Evolutionary conservation across 1,140 invertebrate genomes (phyloP), one percentile per base, ranked within the genome.

Genomic region (Philotrypesis tridentata): DNA sequence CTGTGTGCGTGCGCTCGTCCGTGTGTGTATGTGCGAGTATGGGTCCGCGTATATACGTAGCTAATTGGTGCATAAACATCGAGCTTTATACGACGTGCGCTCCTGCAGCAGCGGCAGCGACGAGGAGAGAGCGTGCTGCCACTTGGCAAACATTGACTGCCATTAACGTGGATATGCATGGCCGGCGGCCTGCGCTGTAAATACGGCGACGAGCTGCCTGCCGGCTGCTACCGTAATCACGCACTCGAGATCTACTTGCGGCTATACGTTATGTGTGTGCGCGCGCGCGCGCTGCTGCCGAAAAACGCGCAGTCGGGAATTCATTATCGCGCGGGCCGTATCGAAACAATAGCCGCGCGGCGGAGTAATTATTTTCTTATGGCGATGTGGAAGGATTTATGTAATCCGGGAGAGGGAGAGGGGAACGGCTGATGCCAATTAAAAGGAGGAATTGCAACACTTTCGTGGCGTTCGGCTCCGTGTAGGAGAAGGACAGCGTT

Each of bases 41-140:
- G n/a, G 80, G 83, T 86, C 85, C 84, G 85, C 77, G 75, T 82
- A 84, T 87, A 85, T 85, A 87, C 86, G 85, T 83, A 85, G 86
- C 89, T 91, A 91, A 91, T 91, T 91, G 88, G 88, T 89, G 86
- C 88, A 90, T 91, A 91, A 91, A 91, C 88, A 91, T 88, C 84
- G 83, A 85, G 85, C 82, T 89, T 89, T 89, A 89, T 76, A 61
- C 86, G 88, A 88, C 85, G 83, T 85, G 82, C 33, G 63, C 37
- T 61, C 21, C 11, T 3, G 0, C 17, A 40, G 7, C 2, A 48
- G 7, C 27, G 25, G 25, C 5, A 12, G 27, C 9, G 40, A 4
- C 33, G 21, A 21, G 14, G 21, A 31, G 9, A 25, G 61, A 33
- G 60, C 63, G 21, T 11, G 43, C 43, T 37, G 37, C 60, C 88